These are phyloP conservation scores for Drosophila erecta DNA, from an alignment of 1,140 invertebrate species.

Conservation along the genomic window DNA sequence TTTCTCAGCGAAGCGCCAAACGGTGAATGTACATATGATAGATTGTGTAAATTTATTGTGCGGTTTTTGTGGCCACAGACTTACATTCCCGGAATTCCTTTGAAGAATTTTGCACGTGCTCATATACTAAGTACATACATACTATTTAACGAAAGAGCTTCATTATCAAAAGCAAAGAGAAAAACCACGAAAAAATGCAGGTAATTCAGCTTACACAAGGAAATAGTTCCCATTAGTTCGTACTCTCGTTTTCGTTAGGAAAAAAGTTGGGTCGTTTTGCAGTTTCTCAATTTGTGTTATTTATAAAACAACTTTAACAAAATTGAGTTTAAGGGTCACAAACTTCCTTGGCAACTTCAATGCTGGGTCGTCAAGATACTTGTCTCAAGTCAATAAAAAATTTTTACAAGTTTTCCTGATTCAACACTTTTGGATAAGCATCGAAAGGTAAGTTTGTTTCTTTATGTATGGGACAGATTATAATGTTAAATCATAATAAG, in stretches of 20 bases:
- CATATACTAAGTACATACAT: background rate
- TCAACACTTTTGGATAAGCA: no score
- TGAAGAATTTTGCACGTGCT: conserved; percentile 15
- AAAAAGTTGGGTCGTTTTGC: background rate
- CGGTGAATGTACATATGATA: background rate
- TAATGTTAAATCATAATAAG: no score
- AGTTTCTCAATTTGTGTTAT: background rate
- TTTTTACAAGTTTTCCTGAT: background rate
- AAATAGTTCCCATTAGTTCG: background rate
- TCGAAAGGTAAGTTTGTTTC: no score
- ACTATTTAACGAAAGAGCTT: conserved; percentile 43
- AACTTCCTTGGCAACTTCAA: background rate
- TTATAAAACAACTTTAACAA: background rate
- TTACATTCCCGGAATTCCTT: conserved; percentile 13
- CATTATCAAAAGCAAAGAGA: conserved; percentile 5
- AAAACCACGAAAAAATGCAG: conserved; percentile 2
- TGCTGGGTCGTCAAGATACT: background rate
- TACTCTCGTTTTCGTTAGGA: background rate
- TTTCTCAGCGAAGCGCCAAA: conserved; percentile 12
- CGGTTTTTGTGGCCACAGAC: conserved; percentile 9
- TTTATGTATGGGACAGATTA: no score
- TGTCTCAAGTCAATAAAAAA: background rate
- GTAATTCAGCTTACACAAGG: conserved; percentile 48
- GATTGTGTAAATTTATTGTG: conserved; percentile 24
- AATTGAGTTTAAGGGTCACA: background rate